Evolutionary conservation across 1,140 invertebrate genomes (phyloP), one percentile per base, ranked within the genome.

Genomic region (Zaprionus ornatus): DNA sequence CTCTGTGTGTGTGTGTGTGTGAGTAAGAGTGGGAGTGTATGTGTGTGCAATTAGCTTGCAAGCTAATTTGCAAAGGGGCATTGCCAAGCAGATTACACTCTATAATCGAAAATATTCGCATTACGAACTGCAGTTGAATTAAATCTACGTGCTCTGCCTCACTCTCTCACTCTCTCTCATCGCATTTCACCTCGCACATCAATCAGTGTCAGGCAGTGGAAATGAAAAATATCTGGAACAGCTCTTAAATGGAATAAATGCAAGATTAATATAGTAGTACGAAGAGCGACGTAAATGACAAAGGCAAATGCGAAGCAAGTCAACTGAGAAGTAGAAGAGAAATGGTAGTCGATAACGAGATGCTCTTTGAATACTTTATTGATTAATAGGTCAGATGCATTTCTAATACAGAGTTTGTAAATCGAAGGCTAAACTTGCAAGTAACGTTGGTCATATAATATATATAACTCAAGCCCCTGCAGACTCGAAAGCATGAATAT

Each of bases 191-290:
- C 67, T 42, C 48, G n/a, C 42, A 42, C 66, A 71, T 76, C 74
- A 71, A 76, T 76, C 68, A 71, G 29, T 65, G 68, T 65, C 74
- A 71, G 25, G 57, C 45, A 50, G 2, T 50, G 35, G 21, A 61
- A 61, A 61, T 63, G 59, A 10, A 55, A 61, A 52, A 50, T 40
- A 40, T 54, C 15, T 40, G 37, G 15, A 42, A 23, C 21, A 32
- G 17, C 19, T 17, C 13, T 25, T 45, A 19, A 68, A 61, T 15
- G 27, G 48, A 50, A 64, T 71, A 71, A 71, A 66, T 76, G 48
- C 19, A 35, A 83, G 79, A 63, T 82, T 79, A 76, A 83, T 83
- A 76, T 65, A 72, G 45, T 54, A 65, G 7, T 45, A 45, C n/a
- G 27, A 52, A 56, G 32, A 60, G 27, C 52, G 60, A 45, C 48